Evolutionary conservation across 37 sponge, comb jelly and placozoan species (phyloP), one percentile per base, ranked within the genome.

Genomic region (Axinella damicornis): DNA sequence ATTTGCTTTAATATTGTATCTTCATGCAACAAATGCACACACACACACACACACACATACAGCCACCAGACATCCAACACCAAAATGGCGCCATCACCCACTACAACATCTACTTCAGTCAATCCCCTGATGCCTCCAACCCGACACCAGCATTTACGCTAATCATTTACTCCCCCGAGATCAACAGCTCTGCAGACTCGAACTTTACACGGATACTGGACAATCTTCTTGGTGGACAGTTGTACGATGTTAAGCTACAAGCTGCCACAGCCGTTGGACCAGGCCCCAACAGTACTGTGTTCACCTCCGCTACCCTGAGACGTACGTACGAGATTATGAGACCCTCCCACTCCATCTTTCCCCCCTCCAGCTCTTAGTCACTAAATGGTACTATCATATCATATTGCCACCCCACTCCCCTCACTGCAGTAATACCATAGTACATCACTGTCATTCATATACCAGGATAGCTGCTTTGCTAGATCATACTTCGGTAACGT

Each of bases 21-120:
- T n/a, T n/a, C n/a, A n/a, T n/a, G n/a, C n/a, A n/a, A 61, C 62
- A 61, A 5, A 61, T 14, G 11, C 62, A 61, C 62, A 61, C 62
- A 61, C 62, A 61, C 62, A 61, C 62, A 61, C 62, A 61, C 62
- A 61, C 69, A 68, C 36, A 28, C 36, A 35, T 27, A 37, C 46
- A 88, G 89, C 65, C 58, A 32, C 87, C 86, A 1, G 40, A 57
- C 2, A 24, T 40, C 19, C 24, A 6, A 24, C 79, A 86, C 22
- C 67, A 78, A 69, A 86, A 86, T 83, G 92, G 92, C 25, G 71
- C 73, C 35, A 91, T 91, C 16, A 31, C 57, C 2, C 18, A 24
- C 35, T 91, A 86, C 65, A 73, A 77, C 40, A 71, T 91, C 32
- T 81, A 56, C 73, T 91, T 86, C 34, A 57, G 87, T 0, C 39